phyloP scores from a whole-genome alignment of 2,888 invertebrate species.

The Meiosimyza platycephala region DNA sequence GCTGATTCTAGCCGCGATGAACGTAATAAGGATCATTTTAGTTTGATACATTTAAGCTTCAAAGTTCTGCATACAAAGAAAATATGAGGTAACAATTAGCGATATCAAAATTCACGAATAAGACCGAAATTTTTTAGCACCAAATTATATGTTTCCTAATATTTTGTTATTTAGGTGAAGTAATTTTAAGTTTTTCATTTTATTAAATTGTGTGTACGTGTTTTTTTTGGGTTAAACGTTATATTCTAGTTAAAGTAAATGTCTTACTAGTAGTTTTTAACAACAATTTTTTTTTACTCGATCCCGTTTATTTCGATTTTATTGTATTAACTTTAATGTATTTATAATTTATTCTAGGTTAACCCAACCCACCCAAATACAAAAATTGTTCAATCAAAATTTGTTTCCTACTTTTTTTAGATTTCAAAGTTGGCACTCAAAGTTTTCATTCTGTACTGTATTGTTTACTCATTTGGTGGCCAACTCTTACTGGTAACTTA shows the following conservation, averaged over 20 bases:
- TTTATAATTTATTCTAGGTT: slow-evolving; percentile 6
- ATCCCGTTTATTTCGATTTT: slow-evolving; percentile 14
- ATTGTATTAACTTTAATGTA: slow-evolving; percentile 7
- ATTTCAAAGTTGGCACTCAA: too few species aligned
- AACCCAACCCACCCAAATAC: slow-evolving; percentile 10
- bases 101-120: background rate
- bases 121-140: background rate
- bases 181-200: slow-evolving; percentile 46
- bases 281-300: slow-evolving; percentile 6
- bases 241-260: slow-evolving; percentile 12
- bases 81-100: too few species aligned
- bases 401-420: background rate
- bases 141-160: slow-evolving; percentile 39
- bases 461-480: too few species aligned
- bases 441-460: too few species aligned
- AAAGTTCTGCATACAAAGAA: too few species aligned
- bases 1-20: too few species aligned
- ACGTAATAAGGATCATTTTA: too few species aligned
- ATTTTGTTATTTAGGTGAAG: slow-evolving; percentile 37
- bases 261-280: slow-evolving; percentile 10
- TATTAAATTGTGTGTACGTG: slow-evolving; percentile 11
- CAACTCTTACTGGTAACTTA: too few species aligned
- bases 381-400: slow-evolving; percentile 14
- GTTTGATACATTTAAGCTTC: too few species aligned
- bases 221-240: background rate